Conservation (phyloP, 2,888 invertebrate genomes). For the Nomada fabriciana region DNA sequence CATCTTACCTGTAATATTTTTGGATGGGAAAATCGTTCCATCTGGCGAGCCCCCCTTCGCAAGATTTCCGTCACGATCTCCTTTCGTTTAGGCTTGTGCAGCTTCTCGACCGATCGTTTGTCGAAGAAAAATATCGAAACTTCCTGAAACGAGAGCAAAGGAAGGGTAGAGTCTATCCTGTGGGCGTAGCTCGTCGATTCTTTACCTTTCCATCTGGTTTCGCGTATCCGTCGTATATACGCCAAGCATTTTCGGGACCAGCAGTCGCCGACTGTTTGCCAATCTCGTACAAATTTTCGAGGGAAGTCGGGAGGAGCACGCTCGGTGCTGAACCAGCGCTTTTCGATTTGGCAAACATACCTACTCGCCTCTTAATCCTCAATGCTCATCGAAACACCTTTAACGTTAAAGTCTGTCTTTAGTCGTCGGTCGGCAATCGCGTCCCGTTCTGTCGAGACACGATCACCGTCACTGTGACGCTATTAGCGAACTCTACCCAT, state of each 20-base stretch:
- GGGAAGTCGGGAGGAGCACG: constrained; percentile 91
- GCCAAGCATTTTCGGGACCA: constrained; percentile 96
- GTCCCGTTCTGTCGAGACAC: neutral
- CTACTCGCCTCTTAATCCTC: constrained; percentile 69
- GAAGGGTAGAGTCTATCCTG: neutral
- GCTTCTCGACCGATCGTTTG: constrained; percentile 95
- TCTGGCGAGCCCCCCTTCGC: constrained; percentile 90
- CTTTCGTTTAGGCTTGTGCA: constrained; percentile 96
- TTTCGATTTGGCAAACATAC: constrained; percentile 92
- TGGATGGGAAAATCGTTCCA: constrained; percentile 94
- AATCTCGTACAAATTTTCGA: constrained; percentile 94
- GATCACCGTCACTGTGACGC: no score
- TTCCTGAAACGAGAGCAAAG: constrained; percentile 87
- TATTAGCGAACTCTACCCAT: no score
- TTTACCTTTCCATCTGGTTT: constrained; percentile 95
- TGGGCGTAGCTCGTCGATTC: neutral
- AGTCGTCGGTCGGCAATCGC: neutral
- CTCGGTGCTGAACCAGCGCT: constrained; percentile 85
- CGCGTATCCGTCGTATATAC: constrained; percentile 94
- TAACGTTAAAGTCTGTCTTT: neutral
- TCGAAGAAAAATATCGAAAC: constrained; percentile 97
- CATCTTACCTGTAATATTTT: constrained; percentile 88
- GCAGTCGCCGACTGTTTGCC: constrained; percentile 92
- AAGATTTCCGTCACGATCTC: constrained; percentile 96
- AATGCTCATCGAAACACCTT: constrained; percentile 8